Conservation (phyloP, 2,113 vertebrate genomes). For the Athene noctua region DNA sequence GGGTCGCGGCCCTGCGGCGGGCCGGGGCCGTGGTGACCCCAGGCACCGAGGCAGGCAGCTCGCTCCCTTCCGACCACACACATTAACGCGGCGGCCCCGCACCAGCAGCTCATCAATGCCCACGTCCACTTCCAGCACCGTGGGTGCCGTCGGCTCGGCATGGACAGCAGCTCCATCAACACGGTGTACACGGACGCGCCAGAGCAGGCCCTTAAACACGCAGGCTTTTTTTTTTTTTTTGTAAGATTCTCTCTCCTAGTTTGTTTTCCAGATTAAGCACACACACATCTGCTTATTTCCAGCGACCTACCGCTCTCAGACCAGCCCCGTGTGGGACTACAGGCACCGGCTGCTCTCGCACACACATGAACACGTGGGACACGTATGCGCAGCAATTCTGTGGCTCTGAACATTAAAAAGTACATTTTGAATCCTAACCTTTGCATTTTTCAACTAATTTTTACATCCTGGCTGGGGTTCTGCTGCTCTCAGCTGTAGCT, state of each 20-base stretch:
- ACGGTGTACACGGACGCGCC: fast-evolving
- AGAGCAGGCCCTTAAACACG: neutral
- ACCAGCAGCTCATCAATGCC: neutral
- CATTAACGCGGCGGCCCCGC: fast-evolving
- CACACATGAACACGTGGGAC: fast-evolving
- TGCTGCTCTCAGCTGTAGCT: neutral
- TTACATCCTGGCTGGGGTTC: neutral
- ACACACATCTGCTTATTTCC: neutral
- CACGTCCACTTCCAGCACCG: fast-evolving
- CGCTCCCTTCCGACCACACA: neutral
- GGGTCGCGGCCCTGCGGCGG: neutral
- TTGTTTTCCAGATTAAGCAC: neutral
- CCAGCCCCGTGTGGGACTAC: neutral
- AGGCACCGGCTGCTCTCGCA: neutral
- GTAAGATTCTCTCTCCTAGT: neutral
- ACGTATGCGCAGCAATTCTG: fast-evolving
- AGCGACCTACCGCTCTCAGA: neutral
- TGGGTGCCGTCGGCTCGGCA: neutral
- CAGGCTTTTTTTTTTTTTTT: neutral
- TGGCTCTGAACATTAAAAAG: neutral
- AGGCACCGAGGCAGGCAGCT: neutral
- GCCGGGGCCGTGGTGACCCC: neutral
- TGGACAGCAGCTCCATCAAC: neutral
- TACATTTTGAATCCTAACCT: neutral
- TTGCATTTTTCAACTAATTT: neutral